phyloP scores from a whole-genome alignment of 2,113 vertebrate species.

The Tragelaphus scriptus region DNA sequence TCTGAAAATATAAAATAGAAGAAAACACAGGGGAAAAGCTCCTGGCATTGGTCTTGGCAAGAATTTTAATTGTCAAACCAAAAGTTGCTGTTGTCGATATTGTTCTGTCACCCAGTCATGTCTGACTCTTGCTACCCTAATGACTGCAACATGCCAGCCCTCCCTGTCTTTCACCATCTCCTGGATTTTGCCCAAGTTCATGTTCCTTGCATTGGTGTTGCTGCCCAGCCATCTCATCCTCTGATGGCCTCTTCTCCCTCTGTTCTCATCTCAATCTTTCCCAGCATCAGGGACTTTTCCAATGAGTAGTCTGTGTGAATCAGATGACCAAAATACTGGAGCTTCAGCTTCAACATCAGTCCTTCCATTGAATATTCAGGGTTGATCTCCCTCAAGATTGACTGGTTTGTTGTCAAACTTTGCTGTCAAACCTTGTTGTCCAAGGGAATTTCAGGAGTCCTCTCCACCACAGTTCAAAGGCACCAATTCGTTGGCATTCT shows the following conservation, averaged over 20 bases:
- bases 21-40: not conserved
- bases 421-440: not conserved
- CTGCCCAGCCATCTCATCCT: not conserved
- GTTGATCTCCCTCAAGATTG: not conserved
- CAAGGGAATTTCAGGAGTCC: not conserved
- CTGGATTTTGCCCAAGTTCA: not conserved
- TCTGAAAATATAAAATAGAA: not conserved
- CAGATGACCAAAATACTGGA: not conserved
- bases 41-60: not conserved
- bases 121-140: not conserved
- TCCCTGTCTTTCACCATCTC: not conserved
- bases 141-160: not conserved
- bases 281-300: not conserved
- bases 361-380: not conserved
- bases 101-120: not conserved
- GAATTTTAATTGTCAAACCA: not conserved
- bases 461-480: not conserved
- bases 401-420: not conserved
- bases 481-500: not conserved
- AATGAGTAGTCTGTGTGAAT: not conserved
- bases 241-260: not conserved
- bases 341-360: not conserved
- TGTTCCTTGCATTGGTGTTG: not conserved
- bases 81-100: not conserved
- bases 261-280: accelerated